Percentiles rank a stretch among this genome's conserved stretches.
Evolutionary conservation across 2,888 invertebrate genomes (phyloP).

Genomic region (Spilosoma lubricipeda): DNA sequence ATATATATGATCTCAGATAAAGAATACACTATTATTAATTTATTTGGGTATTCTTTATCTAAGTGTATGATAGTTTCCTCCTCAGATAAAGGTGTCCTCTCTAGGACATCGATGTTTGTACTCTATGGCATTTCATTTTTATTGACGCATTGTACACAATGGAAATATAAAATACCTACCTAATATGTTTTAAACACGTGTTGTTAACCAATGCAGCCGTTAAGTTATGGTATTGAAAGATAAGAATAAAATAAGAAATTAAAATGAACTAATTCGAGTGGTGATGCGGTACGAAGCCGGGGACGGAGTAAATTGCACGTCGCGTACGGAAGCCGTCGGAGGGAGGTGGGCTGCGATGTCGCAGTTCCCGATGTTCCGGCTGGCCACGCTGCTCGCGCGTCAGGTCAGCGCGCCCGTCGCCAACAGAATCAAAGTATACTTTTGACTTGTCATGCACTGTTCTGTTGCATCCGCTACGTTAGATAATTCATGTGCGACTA

Average conservation of each 20-base stretch:
- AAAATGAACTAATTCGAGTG: background rate
- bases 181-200: background rate
- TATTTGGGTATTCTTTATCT: no score
- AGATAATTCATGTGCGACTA: background rate
- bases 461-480: background rate
- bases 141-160: background rate
- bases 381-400: conserved; percentile 62
- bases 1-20: no score
- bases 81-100: no score
- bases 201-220: background rate
- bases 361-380: conserved; percentile 63
- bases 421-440: conserved; percentile 55
- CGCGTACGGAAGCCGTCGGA: background rate
- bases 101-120: background rate
- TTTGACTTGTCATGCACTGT: background rate
- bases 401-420: conserved; percentile 64
- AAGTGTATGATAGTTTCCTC: no score
- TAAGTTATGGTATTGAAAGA: background rate
- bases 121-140: background rate
- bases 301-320: background rate
- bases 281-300: background rate
- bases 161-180: no score
- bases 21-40: no score
- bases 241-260: no score
- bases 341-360: conserved; percentile 24